Conservation (phyloP, 2,888 invertebrate species). For the Ormyrus nitidulus region DNA sequence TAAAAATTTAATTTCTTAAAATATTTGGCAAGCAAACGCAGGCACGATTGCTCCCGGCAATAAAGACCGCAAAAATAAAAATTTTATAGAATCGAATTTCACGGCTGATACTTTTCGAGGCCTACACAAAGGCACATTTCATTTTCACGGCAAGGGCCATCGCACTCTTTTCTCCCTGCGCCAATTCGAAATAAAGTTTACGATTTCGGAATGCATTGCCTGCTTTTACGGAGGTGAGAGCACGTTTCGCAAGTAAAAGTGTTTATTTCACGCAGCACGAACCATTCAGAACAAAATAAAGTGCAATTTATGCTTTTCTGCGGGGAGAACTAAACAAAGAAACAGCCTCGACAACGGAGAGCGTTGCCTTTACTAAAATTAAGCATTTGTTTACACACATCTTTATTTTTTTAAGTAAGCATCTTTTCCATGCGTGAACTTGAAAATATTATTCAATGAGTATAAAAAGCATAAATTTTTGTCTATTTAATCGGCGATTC, state of each 20-base stretch:
- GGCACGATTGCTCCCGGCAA: no score
- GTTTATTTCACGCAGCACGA: constrained; percentile 48
- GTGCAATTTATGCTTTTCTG: constrained; percentile 47
- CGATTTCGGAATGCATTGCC: constrained; percentile 48
- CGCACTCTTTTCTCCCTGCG: not conserved
- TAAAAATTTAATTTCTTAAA: no score
- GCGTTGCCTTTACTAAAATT: constrained; percentile 3
- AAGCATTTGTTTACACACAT: not conserved
- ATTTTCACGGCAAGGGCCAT: constrained; percentile 39
- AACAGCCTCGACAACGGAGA: not conserved
- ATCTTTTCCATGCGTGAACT: no score
- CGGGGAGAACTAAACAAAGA: constrained; percentile 6
- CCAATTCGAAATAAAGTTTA: constrained; percentile 54
- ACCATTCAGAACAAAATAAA: constrained; percentile 47
- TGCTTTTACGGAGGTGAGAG: constrained; percentile 16
- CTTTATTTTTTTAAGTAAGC: not conserved
- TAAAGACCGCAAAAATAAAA: no score
- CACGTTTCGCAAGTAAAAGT: constrained; percentile 51
- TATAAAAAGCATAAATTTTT: no score
- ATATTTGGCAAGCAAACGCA: no score
- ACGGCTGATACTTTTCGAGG: no score
- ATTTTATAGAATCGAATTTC: no score
- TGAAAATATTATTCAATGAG: no score
- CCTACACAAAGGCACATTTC: constrained; percentile 38
- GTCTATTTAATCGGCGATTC: no score